Conservation (phyloP, 2,888 invertebrate genomes). For the Exephanes ischioxanthus region DNA sequence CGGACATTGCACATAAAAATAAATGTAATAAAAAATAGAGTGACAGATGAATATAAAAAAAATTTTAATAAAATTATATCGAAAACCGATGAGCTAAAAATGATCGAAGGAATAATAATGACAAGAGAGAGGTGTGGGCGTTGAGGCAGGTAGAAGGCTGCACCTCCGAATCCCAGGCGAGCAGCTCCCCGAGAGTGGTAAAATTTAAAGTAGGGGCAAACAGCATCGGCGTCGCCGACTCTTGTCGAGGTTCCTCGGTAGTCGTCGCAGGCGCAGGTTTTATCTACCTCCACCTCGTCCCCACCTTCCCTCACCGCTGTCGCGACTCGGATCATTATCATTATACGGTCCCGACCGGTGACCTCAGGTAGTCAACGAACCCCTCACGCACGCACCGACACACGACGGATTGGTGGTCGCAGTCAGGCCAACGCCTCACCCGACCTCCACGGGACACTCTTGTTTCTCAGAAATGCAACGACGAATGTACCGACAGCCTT, state of each 20-base stretch:
- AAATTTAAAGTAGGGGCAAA: background rate
- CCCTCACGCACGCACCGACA: background rate
- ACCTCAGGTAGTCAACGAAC: background rate
- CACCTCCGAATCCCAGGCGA: constrained; percentile 80
- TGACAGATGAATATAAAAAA: background rate
- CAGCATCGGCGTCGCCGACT: background rate
- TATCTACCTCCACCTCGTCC: background rate
- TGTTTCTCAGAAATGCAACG: background rate
- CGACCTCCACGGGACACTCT: background rate
- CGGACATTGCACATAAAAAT: too few species aligned
- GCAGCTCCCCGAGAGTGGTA: constrained; percentile 72
- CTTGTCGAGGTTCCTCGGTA: background rate
- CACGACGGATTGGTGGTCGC: too few species aligned
- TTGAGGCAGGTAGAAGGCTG: constrained; percentile 80
- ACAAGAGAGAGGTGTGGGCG: constrained; percentile 77
- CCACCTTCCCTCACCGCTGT: background rate
- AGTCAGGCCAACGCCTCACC: too few species aligned
- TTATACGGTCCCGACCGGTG: background rate
- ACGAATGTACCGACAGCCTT: background rate
- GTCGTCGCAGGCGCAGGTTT: constrained; percentile 72
- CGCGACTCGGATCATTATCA: background rate
- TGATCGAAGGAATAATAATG: background rate
- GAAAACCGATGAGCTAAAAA: background rate
- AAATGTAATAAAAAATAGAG: too few species aligned
- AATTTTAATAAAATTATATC: too few species aligned